Conservation (phyloP, 2,797 vertebrate species). For the Eleutherodactylus coqui region DNA sequence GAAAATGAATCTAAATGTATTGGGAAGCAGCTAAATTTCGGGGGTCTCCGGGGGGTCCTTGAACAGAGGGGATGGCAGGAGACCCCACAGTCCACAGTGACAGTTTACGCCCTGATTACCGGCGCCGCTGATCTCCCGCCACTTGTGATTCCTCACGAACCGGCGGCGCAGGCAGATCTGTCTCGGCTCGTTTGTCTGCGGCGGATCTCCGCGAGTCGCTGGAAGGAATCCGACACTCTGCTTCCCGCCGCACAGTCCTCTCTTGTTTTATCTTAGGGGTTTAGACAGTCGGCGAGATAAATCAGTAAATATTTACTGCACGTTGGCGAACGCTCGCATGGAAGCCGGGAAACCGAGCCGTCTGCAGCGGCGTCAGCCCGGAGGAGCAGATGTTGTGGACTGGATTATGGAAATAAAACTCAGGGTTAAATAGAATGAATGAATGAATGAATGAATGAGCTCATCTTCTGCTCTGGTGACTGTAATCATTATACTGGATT, state of each 20-base stretch:
- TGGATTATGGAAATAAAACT: too few species aligned
- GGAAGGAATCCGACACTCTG: conserved; percentile 6
- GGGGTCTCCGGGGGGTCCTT: too few species aligned
- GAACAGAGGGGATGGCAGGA: too few species aligned
- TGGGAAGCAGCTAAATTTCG: too few species aligned
- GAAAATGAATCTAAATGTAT: too few species aligned
- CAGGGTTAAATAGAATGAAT: too few species aligned
- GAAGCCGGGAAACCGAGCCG: neutral
- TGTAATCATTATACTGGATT: too few species aligned
- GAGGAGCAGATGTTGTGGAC: too few species aligned
- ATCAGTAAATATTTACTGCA: conserved; percentile 15
- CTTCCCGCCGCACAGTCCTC: neutral
- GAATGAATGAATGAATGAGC: too few species aligned
- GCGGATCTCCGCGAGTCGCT: conserved; percentile 14
- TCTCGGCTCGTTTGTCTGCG: conserved; percentile 38
- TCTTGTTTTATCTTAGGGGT: conserved; percentile 29
- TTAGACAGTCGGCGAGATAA: neutral
- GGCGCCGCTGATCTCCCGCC: too few species aligned
- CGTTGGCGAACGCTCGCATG: neutral
- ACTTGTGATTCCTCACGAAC: neutral
- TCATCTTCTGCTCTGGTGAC: too few species aligned
- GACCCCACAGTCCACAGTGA: too few species aligned
- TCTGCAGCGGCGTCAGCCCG: neutral
- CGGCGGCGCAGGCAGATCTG: conserved; percentile 25
- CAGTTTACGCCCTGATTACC: neutral